Conservation (phyloP, 2,797 vertebrate genomes). For the Macrochelys suwanniensis region DNA sequence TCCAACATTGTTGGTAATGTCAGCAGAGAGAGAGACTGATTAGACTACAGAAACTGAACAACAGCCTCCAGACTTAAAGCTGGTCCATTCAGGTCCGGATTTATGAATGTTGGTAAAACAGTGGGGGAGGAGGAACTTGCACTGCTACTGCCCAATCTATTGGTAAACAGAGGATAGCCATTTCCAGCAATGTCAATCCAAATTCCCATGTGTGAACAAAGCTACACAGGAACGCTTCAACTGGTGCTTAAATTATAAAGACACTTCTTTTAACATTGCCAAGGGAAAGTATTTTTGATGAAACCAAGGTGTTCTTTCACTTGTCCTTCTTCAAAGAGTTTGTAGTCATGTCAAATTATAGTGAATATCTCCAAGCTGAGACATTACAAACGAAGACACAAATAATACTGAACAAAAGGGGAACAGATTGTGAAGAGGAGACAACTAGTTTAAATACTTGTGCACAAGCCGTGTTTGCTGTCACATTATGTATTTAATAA, state of each 20-base stretch:
- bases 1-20: neutral
- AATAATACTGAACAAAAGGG: neutral
- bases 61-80: neutral
- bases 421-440: neutral
- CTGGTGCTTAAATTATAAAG: constrained; percentile 19
- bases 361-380: neutral
- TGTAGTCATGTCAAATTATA: neutral
- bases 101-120: neutral
- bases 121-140: neutral
- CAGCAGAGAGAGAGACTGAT: neutral
- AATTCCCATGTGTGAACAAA: neutral
- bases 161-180: neutral
- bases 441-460: neutral
- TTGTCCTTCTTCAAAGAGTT: neutral
- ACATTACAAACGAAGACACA: neutral
- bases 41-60: neutral
- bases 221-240: neutral
- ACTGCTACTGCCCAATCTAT: neutral
- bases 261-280: constrained; percentile 1
- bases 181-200: neutral
- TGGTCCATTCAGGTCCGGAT: neutral
- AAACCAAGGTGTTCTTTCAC: neutral
- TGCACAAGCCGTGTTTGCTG: neutral
- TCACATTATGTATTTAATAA: neutral
- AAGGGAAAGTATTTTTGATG: neutral